A percentile compares a stretch with the other conserved stretches of the same genome.
phyloP scores from a whole-genome alignment of 2,797 vertebrate genomes.

The Cheracebus regulus region DNA sequence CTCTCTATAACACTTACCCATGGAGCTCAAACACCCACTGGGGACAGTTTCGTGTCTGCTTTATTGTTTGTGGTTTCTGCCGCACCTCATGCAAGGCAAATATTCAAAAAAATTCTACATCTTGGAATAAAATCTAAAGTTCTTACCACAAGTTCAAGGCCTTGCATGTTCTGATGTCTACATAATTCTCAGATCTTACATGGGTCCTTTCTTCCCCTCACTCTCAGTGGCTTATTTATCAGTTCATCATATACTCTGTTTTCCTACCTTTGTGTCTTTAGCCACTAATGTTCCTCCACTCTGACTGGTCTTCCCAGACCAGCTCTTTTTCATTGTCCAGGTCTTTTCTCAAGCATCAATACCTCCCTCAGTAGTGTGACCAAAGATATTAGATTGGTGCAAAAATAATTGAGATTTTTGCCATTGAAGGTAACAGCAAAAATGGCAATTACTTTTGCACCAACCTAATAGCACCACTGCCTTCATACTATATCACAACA shows the following conservation, averaged over 20 bases:
- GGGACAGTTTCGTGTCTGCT: not conserved
- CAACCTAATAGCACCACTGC: not conserved
- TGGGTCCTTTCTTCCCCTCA: not conserved
- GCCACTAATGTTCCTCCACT: not conserved
- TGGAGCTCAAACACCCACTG: not conserved
- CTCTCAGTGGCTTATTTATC: not conserved
- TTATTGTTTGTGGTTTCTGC: not conserved
- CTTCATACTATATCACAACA: not conserved
- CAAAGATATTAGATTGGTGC: not conserved
- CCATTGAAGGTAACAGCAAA: not conserved
- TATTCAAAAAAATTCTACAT: not conserved
- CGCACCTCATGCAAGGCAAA: not conserved
- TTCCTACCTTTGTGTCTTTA: not conserved
- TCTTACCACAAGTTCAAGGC: not conserved
- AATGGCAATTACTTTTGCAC: not conserved
- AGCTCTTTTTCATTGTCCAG: not conserved
- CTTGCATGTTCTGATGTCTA: not conserved
- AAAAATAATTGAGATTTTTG: not conserved
- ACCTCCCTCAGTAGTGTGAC: not conserved
- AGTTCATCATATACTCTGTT: not conserved
- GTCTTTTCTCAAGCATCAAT: not conserved
- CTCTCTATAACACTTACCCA: not conserved
- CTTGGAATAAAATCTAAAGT: not conserved
- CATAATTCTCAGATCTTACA: not conserved
- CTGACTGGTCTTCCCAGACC: no score